Conservation (phyloP, 1,140 invertebrate genomes). For the Zaprionus capensis region DNA sequence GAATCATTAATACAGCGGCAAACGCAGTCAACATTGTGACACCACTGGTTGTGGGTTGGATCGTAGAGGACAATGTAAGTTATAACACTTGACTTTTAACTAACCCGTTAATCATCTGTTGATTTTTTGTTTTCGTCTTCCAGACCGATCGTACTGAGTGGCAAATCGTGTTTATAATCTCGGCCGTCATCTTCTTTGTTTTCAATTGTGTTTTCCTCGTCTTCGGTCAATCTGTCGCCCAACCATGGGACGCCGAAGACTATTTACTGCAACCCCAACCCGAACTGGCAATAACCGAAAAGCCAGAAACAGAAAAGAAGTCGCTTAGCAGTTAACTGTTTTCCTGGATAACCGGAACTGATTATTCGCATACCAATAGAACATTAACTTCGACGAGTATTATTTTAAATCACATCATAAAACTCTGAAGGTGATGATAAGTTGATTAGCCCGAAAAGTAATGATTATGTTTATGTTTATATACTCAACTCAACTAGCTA, state of each 20-base stretch:
- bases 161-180: conserved; percentile 85
- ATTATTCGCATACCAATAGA: conserved; percentile 88
- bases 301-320: conserved; percentile 10
- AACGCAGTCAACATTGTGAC: conserved; percentile 89
- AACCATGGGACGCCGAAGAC: conserved; percentile 91
- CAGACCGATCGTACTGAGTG: conserved; percentile 92
- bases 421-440: too few relatives aligned
- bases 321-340: conserved; percentile 1
- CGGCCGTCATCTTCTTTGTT: conserved; percentile 64
- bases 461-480: conserved; percentile 16
- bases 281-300: conserved; percentile 19
- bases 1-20: conserved; percentile 90
- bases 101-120: too few relatives aligned
- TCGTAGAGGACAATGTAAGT: conserved; percentile 87
- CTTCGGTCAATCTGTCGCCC: conserved; percentile 92
- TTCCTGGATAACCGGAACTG: neutral
- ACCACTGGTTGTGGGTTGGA: conserved; percentile 87
- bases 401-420: conserved; percentile 28
- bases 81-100: neutral
- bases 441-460: neutral
- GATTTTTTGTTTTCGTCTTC: conserved; percentile 76
- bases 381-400: conserved; percentile 85
- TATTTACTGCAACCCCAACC: conserved; percentile 85
- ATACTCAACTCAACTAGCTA: conserved; percentile 10
- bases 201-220: conserved; percentile 62